Evolutionary conservation across 2,888 invertebrate genomes (phyloP), one percentile per base, ranked within the genome.

Genomic region (Melieria crassipennis): DNA sequence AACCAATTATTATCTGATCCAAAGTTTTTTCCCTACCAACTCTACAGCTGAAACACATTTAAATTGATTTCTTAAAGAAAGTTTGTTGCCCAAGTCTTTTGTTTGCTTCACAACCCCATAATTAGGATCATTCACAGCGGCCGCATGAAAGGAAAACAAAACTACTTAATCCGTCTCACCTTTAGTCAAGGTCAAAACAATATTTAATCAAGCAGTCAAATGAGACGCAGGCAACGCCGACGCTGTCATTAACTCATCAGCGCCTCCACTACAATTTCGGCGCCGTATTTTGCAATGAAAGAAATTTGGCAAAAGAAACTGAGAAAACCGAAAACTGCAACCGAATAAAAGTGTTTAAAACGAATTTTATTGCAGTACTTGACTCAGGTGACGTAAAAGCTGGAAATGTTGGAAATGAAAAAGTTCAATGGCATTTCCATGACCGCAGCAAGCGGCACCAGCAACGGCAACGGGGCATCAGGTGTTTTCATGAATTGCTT

Each of bases 171-270:
- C 11, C 4, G 52, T 7, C 52, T 52, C 52, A 52, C 13, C 52
- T 52, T 9, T 11, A 52, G 52, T 52, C 52, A 52, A 52, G 52
- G 52, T 52, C 13, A 52, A 52, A n/a, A n/a, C 52, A 52, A 52
- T 52, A 52, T 52, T 52, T 52, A 52, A 52, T 13, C 30, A 30
- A 30, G 30, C 30, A 30, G 30, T 30, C 30, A 30, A 30, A 30
- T 30, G 30, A 30, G 30, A 30, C 2, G 30, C 2, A 30, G 30
- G 30, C 30, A 30, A 30, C 30, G 30, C 30, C 30, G 3, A 30
- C 30, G 30, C 30, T 30, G 30, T 30, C 30, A 30, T 30, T 30
- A 30, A 30, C 30, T 30, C 30, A 30, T 30, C 30, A 30, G 30
- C 30, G 30, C 30, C 3, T 30, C 30, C 30, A 30, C 30, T 30